phyloP scores from a whole-genome alignment of 1,140 invertebrate species.

The Oedothorax gibbosus region DNA sequence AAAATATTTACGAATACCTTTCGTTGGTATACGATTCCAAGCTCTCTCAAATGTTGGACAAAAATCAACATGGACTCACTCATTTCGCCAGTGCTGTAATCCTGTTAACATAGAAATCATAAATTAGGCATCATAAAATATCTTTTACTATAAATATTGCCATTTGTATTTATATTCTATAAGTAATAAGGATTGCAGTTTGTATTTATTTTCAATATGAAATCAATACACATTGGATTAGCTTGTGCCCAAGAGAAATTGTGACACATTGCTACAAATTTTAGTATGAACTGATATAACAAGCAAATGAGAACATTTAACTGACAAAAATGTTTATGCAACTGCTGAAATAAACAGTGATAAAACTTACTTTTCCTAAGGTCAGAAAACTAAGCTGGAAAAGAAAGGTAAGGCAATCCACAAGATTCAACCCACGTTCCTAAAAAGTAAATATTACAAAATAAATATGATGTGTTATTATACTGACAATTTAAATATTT shows the following conservation, averaged over 20 bases:
- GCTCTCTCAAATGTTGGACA: constrained; percentile 94
- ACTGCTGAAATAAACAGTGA: too few relatives aligned
- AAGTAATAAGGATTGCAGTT: too few relatives aligned
- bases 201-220: too few relatives aligned
- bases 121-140: not conserved
- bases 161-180: too few relatives aligned
- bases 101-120: constrained; percentile 70
- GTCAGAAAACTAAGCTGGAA: constrained; percentile 97
- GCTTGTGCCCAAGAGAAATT: too few relatives aligned
- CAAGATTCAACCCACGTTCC: constrained; percentile 83
- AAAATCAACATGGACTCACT: constrained; percentile 87
- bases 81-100: constrained; percentile 96
- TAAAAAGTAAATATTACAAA: constrained; percentile 63
- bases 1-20: constrained; percentile 75
- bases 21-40: constrained; percentile 96
- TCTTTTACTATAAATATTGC: not conserved
- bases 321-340: too few relatives aligned
- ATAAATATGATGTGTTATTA: not conserved
- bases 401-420: constrained; percentile 92
- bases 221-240: too few relatives aligned
- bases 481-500: too few relatives aligned
- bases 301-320: too few relatives aligned
- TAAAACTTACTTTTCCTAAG: constrained; percentile 81
- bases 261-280: too few relatives aligned
- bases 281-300: too few relatives aligned